Percentiles rank a stretch among this genome's conserved stretches.
These are phyloP conservation scores for Cephus cinctus DNA, from an alignment of 1,140 invertebrate genomes.

Conservation along the genomic window DNA sequence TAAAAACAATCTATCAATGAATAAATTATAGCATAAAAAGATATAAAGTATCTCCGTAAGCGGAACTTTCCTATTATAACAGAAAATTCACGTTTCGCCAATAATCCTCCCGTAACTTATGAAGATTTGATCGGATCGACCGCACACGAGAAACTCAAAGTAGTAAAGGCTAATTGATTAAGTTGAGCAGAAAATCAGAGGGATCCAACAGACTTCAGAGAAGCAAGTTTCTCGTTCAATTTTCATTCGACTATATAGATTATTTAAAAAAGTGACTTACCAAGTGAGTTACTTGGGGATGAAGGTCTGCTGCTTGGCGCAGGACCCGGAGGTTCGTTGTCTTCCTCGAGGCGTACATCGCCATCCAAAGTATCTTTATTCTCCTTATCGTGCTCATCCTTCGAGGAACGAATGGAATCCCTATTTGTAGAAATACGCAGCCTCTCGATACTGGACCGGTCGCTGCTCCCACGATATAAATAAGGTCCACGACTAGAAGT, in stretches of 20 bases:
- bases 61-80: no score
- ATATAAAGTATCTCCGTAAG: constrained; percentile 12
- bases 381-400: constrained; percentile 40
- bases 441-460: constrained; percentile 43
- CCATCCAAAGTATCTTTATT: constrained; percentile 47
- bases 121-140: no score
- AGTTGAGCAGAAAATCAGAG: no score
- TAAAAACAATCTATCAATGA: constrained; percentile 4
- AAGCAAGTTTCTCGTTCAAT: not conserved
- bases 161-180: no score
- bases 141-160: no score
- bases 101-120: no score
- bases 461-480: constrained; percentile 39
- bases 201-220: no score
- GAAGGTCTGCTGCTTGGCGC: constrained; percentile 51
- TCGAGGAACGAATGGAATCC: constrained; percentile 36
- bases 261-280: constrained; percentile 40
- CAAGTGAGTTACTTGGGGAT: constrained; percentile 46
- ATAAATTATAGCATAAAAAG: constrained; percentile 1
- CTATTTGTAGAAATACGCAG: constrained; percentile 47
- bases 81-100: no score
- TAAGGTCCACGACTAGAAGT: constrained; percentile 24
- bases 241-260: not conserved
- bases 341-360: constrained; percentile 44
- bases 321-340: constrained; percentile 53